These are phyloP conservation scores for Isotomurus palustris DNA, from an alignment of 2,888 invertebrate species.

Conservation along the genomic window DNA sequence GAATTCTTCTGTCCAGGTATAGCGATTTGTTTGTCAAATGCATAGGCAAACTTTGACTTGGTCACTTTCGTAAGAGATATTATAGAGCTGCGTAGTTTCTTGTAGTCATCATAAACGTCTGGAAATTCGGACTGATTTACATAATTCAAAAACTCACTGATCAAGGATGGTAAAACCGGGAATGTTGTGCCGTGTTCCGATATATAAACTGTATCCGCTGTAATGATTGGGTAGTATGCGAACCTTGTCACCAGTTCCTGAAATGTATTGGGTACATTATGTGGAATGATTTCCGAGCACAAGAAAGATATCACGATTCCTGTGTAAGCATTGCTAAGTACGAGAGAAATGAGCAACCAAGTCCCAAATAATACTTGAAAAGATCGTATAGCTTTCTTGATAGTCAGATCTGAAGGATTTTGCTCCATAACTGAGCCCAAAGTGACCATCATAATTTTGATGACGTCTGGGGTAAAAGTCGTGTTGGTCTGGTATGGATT, in stretches of 20 bases:
- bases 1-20: not conserved
- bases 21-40: not conserved
- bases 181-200: not conserved
- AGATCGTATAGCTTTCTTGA: not conserved
- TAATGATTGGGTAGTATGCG: not conserved
- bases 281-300: not conserved
- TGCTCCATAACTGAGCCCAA: constrained; percentile 3
- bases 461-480: not conserved
- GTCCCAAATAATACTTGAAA: not conserved
- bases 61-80: not conserved
- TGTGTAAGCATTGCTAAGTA: constrained; percentile 4
- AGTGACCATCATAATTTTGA: not conserved
- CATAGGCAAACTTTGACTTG: not conserved
- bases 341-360: not conserved
- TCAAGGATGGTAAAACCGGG: not conserved
- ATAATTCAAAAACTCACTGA: not conserved
- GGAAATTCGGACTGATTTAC: not conserved
- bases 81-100: not conserved
- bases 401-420: not conserved
- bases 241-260: not conserved
- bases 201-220: not conserved
- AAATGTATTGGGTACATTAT: not conserved
- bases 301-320: constrained; percentile 3
- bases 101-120: not conserved
- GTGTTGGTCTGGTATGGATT: too few species aligned